phyloP scores from a whole-genome alignment of 2,888 invertebrate species.

The Hecatera dysodea region DNA sequence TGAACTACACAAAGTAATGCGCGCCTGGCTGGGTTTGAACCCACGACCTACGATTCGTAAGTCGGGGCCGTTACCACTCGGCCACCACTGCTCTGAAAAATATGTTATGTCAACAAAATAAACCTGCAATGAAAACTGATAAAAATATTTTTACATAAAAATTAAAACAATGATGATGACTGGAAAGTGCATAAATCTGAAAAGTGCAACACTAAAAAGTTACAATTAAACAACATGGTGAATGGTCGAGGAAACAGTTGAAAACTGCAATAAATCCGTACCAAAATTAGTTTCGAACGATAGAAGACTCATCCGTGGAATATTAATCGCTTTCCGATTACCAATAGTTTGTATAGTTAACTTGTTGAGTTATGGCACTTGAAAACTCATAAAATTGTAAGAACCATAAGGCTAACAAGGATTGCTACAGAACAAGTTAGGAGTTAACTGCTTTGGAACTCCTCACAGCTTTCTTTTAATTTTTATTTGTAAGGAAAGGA shows the following conservation, averaged over 20 bases:
- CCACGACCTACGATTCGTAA: too few species aligned
- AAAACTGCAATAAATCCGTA: slow-evolving; percentile 80
- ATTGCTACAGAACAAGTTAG: slow-evolving; percentile 56
- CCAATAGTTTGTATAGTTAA: slow-evolving; percentile 78
- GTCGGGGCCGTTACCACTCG: too few species aligned
- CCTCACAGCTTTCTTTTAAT: slow-evolving; percentile 38
- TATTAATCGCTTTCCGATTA: slow-evolving; percentile 82
- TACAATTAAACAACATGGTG: slow-evolving; percentile 33
- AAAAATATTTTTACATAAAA: slow-evolving; percentile 11
- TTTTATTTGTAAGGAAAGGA: background rate
- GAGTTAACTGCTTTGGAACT: slow-evolving; percentile 41
- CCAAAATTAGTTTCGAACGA: slow-evolving; percentile 82
- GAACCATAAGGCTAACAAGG: slow-evolving; percentile 61
- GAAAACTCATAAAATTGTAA: slow-evolving; percentile 69
- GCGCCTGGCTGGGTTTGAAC: too few species aligned
- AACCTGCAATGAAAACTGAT: slow-evolving; percentile 4
- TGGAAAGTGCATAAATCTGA: slow-evolving; percentile 45
- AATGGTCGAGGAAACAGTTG: slow-evolving; percentile 64
- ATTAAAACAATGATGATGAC: slow-evolving; percentile 33
- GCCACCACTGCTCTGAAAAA: too few species aligned
- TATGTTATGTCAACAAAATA: slow-evolving; percentile 17
- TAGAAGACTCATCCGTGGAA: slow-evolving; percentile 80
- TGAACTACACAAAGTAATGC: too few species aligned
- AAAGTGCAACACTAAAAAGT: slow-evolving; percentile 36
- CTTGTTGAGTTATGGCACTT: slow-evolving; percentile 80